Percentiles rank a stretch among this genome's conserved stretches.
Conservation (phyloP, 2,888 invertebrate genomes). For the Euplexia lucipara region DNA sequence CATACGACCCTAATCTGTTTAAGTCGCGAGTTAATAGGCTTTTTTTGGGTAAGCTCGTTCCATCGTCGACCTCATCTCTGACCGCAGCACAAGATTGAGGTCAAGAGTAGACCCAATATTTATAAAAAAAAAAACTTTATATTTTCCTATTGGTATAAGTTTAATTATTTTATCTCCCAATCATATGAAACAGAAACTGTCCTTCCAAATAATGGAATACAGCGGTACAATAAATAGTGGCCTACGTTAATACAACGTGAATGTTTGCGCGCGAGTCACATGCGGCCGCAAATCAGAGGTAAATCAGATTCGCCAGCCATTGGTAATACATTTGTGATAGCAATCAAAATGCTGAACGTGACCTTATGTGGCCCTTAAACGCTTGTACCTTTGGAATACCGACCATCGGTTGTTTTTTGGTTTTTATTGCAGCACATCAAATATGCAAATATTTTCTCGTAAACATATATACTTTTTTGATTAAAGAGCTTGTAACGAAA, state of each 20-base stretch:
- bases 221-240: slow-evolving; percentile 30
- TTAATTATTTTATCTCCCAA: too few relatives aligned
- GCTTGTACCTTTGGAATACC: slow-evolving; percentile 7
- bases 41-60: too few relatives aligned
- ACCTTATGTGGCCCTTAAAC: slow-evolving; percentile 32
- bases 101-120: too few relatives aligned
- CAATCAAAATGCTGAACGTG: slow-evolving; percentile 67
- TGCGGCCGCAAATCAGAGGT: slow-evolving; percentile 70
- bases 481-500: slow-evolving; percentile 23
- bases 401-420: slow-evolving; percentile 6
- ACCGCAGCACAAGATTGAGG: too few relatives aligned
- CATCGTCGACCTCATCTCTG: too few relatives aligned
- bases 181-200: neutral
- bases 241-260: slow-evolving; percentile 40
- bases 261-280: slow-evolving; percentile 62
- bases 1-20: too few relatives aligned
- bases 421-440: slow-evolving; percentile 14
- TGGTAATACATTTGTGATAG: slow-evolving; percentile 71
- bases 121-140: too few relatives aligned
- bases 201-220: slow-evolving; percentile 11
- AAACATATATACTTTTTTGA: slow-evolving; percentile 10
- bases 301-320: slow-evolving; percentile 70
- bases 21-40: too few relatives aligned
- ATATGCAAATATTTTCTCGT: neutral
- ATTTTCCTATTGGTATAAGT: slow-evolving; percentile 3